phyloP scores from a whole-genome alignment of 1,140 invertebrate genomes.

The Diabrotica virgifera region DNA sequence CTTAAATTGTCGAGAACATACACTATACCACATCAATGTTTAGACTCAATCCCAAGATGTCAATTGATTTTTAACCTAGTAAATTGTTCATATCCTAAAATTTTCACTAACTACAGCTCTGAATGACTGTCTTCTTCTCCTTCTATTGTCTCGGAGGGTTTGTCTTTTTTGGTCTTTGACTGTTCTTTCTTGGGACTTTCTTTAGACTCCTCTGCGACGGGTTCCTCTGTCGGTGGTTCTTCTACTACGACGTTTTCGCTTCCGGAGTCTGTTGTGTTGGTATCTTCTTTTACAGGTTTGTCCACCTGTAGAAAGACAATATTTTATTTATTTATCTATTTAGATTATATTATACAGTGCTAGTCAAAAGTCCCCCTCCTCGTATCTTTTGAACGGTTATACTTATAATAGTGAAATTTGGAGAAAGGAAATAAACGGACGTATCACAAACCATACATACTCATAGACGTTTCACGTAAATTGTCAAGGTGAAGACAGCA shows the following conservation, averaged over 20 bases:
- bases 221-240: slow-evolving; percentile 1
- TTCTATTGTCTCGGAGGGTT: neutral
- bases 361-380: too few relatives aligned
- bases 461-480: too few relatives aligned
- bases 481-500: too few relatives aligned
- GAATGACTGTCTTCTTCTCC: slow-evolving; percentile 3
- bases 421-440: too few relatives aligned
- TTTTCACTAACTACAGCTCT: slow-evolving; percentile 19
- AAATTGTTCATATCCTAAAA: slow-evolving; percentile 20
- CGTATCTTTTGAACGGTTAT: too few relatives aligned
- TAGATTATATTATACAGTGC: too few relatives aligned
- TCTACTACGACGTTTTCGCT: slow-evolving; percentile 18
- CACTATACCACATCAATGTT: neutral
- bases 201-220: slow-evolving; percentile 24
- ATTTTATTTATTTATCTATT: too few relatives aligned
- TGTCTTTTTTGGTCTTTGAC: slow-evolving; percentile 17
- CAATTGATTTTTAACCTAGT: neutral
- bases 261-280: slow-evolving; percentile 17
- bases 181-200: slow-evolving; percentile 28
- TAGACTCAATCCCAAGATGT: neutral
- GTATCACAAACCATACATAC: too few relatives aligned
- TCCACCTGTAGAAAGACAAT: slow-evolving; percentile 35
- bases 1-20: neutral
- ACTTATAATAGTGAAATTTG: too few relatives aligned
- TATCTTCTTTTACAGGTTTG: slow-evolving; percentile 48